Evolutionary conservation across 1,140 invertebrate genomes (phyloP), one percentile per base, ranked within the genome.

Genomic region (Bombus pascuorum): DNA sequence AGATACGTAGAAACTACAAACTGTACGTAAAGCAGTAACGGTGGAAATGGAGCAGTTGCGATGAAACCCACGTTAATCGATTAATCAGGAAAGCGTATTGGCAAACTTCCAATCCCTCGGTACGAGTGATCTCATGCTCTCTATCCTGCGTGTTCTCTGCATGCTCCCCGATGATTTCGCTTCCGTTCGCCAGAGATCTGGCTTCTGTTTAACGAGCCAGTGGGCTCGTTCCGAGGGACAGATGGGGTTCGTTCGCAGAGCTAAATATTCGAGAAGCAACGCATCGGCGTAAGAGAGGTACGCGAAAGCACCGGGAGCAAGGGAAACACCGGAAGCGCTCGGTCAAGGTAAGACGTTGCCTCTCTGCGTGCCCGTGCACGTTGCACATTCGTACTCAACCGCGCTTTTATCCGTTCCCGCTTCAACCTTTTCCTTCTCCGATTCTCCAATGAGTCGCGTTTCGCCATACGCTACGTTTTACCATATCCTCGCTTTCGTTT

Each of bases 321-420:
- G 75, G 53, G 72, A 86, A 87, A 87, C 59, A 87, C 85, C 88
- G 89, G 89, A 90, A 90, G 86, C 81, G 82, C 76, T 90, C 86
- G 89, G 89, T 90, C 89, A 90, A 90, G 89, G 89, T 90, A 90
- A 90, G 88, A 87, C 89, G 77, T 90, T 90, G 89, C 88, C 88
- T 90, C 71, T 59, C n/a, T 66, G 32, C 75, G 76, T 57, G 28
- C 32, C 47, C 74, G 62, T 75, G 68, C 78, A 76, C 83, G 57
- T 78, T 75, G 68, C 78, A 76, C 83, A 65, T 78, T 88, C 72
- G 53, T 75, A 85, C 13, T n/a, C 15, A 13, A 13, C 59, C 68
- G 68, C 44, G 18, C 18, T 82, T 82, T 86, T 71, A 70, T 71
- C 25, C 53, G 47, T 32, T 39, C 37, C 25, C 15, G 47, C 13